A percentile compares a stretch with the other conserved stretches of the same genome.
phyloP scores from a whole-genome alignment of 2,113 vertebrate species.

The Ophthalmolycus amberensis region DNA sequence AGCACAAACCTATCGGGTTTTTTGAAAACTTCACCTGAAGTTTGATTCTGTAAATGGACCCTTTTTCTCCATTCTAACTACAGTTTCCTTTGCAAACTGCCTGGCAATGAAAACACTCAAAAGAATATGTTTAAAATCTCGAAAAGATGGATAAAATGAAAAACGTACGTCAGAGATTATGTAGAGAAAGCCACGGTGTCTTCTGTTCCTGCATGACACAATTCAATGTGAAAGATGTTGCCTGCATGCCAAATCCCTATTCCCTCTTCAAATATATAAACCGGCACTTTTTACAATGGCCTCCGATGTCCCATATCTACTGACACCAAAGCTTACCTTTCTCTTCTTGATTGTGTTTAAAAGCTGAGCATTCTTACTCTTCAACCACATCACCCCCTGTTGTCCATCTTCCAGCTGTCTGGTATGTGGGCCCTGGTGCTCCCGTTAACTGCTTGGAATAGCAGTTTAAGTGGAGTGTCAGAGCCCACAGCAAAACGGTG shows the following conservation, averaged over 20 bases:
- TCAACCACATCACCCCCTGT: constrained; percentile 25
- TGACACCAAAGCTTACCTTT: constrained; percentile 7
- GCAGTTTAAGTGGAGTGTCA: constrained; percentile 77
- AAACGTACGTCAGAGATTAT: neutral
- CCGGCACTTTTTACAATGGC: neutral
- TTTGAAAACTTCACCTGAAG: constrained; percentile 58
- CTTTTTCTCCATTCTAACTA: constrained; percentile 11
- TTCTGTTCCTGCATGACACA: neutral
- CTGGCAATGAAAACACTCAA: constrained; percentile 12
- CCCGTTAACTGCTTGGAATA: constrained; percentile 74
- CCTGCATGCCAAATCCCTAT: neutral
- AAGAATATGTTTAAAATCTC: constrained; percentile 20
- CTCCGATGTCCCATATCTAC: neutral
- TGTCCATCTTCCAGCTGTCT: constrained; percentile 68
- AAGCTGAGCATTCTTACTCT: constrained; percentile 41
- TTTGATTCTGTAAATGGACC: constrained; percentile 46
- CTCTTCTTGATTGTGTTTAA: constrained; percentile 40
- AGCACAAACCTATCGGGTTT: constrained; percentile 62
- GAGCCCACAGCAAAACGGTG: constrained; percentile 70
- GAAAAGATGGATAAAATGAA: neutral
- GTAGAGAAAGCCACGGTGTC: neutral
- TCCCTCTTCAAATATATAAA: neutral
- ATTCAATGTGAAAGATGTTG: neutral
- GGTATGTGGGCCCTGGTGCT: constrained; percentile 38
- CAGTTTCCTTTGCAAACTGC: constrained; percentile 18